Base-by-base conservation (phyloP, 2,113 vertebrate genomes). In the Athene cunicularia region DNA sequence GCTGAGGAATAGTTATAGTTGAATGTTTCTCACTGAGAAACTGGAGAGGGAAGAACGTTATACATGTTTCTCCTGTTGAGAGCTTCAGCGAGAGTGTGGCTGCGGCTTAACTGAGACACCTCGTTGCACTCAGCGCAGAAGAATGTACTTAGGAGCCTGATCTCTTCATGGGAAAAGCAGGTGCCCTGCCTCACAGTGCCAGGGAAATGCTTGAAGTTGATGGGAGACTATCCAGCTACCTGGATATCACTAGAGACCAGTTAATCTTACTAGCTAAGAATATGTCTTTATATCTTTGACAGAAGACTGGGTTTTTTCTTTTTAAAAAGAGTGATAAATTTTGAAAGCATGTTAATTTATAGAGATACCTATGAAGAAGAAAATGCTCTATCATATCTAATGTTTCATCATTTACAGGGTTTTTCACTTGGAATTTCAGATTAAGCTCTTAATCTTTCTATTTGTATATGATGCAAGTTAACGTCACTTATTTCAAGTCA, bases 91-190 rank as follows among this genome's bases (percentile, higher is more conserved):
- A 14, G 41, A n/a, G 33, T 2, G 0, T 50, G 27, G 68, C 45
- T 52, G 30, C 62, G 33, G 11, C 50, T 77, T 41, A 16, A 6
- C 47, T 9, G 58, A 55, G 77, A 50, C n/a, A 30, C 22, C 39
- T 67, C 0, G 0, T 21, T 68, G 49, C 23, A 7, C 28, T 77
- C 41, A n/a, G 4, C 39, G 6, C 19, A 20, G 50, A 55, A 19
- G 10, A 83, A 6, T 4, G 9, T 22, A 1, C 24, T 21, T 33
- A 41, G 19, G 28, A 87, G 32, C 28, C 12, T 41, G 24, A 59
- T 45, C n/a, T n/a, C 63, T 41, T 15, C 9, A 2, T 47, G 82
- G 49, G 12, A 60, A 33, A 56, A 4, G 0, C 4, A 22, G 16
- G 5, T 30, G 43, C n/a, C 80, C 26, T 55, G 59, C 55, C 23